Evolutionary conservation across 2,113 vertebrate species (phyloP), one percentile per base, ranked within the genome.

Genomic region (Ochotona curzoniae): DNA sequence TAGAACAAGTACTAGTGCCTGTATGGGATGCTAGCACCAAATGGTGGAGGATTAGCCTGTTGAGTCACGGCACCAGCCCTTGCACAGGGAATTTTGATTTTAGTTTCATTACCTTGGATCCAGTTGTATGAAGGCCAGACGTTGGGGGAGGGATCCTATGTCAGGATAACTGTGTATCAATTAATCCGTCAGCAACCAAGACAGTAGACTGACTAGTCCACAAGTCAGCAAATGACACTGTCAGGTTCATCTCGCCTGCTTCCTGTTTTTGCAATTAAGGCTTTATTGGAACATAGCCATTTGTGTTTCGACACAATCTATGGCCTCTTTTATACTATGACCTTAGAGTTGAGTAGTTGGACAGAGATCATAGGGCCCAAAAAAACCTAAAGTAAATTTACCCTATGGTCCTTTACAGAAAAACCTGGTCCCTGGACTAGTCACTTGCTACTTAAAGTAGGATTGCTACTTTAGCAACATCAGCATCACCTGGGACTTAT

Each of bases 101-200:
- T 80, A 75, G 2, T 75, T 71, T 86, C 12, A 83, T n/a, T 60
- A 60, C 81, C 69, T 90, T 73, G 57, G 64, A 85, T 81, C 26
- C 14, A 66, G 12, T 67, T 81, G 23, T 60, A 30, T 61, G 25
- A 38, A 26, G 82, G 64, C 60, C 81, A n/a, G 57, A 63, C 8
- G 23, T 75, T 5, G 28, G 47, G 57, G 13, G 60, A 70, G 47
- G 44, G 8, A 47, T 80, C 67, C 35, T 26, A 14, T 90, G 63
- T 71, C 69, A 86, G 75, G 83, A 79, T 91, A 95, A 71, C 64
- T 84, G 7, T 70, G 61, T 30, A 74, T 26, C 26, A 28, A 64
- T 75, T 60, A 44, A 44, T 44, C 38, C 5, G 35, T 88, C 64
- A 69, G 32, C 35, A 79, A 66, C 2, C 21, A 78, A 69, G 26